These are phyloP conservation scores for Chloroceryle inda DNA, from an alignment of 2,797 vertebrate genomes.

Conservation along the genomic window DNA sequence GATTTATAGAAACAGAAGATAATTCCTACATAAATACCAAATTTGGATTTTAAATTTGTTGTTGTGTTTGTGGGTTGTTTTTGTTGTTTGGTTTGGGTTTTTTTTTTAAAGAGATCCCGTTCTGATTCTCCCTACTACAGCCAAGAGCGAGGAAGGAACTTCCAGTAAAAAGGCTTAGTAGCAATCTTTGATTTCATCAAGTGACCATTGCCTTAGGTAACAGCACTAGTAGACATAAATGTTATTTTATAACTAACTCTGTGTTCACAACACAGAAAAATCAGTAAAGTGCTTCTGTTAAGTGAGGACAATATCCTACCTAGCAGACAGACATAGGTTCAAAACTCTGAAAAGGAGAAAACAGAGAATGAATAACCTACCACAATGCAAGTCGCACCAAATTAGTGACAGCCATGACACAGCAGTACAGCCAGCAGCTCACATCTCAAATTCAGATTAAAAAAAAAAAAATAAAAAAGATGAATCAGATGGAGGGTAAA, in stretches of 20 bases:
- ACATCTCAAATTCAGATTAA: not conserved
- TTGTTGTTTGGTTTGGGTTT: no score
- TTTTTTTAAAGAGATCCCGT: not conserved
- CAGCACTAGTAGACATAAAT: not conserved
- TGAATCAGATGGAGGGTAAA: conserved; percentile 5
- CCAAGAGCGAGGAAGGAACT: not conserved
- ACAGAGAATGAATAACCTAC: not conserved
- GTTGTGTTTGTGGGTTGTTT: no score
- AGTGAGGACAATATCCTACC: not conserved
- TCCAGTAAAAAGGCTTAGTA: not conserved
- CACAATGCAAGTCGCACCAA: not conserved
- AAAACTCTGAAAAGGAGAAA: not conserved
- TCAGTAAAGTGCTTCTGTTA: not conserved
- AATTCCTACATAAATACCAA: not conserved
- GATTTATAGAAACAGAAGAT: not conserved
- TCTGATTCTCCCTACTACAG: not conserved
- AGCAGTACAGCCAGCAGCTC: conserved; percentile 4
- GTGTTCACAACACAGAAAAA: not conserved
- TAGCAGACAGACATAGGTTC: not conserved
- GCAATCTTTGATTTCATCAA: not conserved
- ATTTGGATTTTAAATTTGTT: no score
- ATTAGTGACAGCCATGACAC: not conserved
- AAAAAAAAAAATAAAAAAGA: not conserved
- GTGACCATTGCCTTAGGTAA: not conserved
- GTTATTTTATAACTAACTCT: not conserved